Conservation (phyloP, 1,140 invertebrate genomes). For the Alviniconcha marisindica region DNA sequence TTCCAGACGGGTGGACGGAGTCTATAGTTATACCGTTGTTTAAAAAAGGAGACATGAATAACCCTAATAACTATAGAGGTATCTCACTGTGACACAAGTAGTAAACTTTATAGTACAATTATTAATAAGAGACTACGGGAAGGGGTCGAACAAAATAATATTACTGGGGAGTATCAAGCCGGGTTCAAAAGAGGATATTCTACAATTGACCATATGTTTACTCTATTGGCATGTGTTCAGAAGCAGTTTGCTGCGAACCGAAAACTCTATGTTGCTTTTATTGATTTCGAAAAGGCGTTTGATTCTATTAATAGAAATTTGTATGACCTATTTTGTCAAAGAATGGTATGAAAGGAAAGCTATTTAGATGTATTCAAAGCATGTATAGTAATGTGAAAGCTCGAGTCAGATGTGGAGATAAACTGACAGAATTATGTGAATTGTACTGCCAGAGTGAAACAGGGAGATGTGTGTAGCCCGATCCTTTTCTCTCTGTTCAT, state of each 20-base stretch:
- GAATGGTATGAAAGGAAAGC: not conserved
- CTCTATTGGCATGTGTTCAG: slow-evolving; percentile 4
- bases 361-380: not conserved
- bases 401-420: not conserved
- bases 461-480: not conserved
- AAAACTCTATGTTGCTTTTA: not conserved
- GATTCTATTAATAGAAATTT: not conserved
- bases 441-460: not conserved
- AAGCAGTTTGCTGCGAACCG: not conserved
- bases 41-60: not conserved
- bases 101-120: not conserved
- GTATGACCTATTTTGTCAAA: not conserved
- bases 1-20: not conserved
- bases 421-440: not conserved
- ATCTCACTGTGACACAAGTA: not conserved
- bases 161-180: slow-evolving; percentile 31
- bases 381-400: not conserved
- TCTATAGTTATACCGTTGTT: not conserved
- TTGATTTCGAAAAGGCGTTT: slow-evolving; percentile 10
- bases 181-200: not conserved
- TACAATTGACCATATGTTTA: slow-evolving; percentile 5
- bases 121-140: not conserved
- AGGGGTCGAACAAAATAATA: not conserved
- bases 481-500: not conserved
- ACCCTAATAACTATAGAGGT: not conserved